phyloP scores from a whole-genome alignment of 92 coral and sea anemone species.

The Plumapathes pennacea region DNA sequence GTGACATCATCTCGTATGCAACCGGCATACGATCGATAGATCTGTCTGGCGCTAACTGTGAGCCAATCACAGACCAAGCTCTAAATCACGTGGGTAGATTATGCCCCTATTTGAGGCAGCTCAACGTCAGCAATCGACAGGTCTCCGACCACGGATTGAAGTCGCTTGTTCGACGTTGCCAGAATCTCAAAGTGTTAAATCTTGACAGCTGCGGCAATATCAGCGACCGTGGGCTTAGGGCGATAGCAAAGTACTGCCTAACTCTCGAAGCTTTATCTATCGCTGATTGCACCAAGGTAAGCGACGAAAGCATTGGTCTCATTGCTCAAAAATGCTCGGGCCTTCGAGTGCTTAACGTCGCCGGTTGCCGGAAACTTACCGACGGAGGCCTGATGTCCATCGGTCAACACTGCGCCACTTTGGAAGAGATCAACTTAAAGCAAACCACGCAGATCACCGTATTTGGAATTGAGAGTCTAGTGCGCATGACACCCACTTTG shows the following conservation, averaged over 20 bases:
- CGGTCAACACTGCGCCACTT: conserved; percentile 44
- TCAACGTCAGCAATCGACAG: conserved; percentile 63
- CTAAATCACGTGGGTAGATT: conserved; percentile 65
- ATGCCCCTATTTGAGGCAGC: conserved; percentile 69
- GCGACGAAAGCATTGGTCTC: conserved; percentile 62
- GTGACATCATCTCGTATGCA: conserved; percentile 62
- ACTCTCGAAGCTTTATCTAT: conserved; percentile 52
- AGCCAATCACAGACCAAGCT: conserved; percentile 72
- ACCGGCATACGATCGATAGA: conserved; percentile 73
- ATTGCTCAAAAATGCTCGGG: conserved; percentile 59
- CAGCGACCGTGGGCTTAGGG: conserved; percentile 65
- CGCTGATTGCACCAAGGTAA: conserved; percentile 60
- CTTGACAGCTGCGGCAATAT: conserved; percentile 62
- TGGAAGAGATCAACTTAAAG: conserved; percentile 71
- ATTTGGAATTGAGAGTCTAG: conserved; percentile 70
- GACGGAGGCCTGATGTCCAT: conserved; percentile 63
- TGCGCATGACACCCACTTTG: conserved; percentile 58
- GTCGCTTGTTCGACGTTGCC: conserved; percentile 65
- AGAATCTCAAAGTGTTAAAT: conserved; percentile 51
- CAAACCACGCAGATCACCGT: conserved; percentile 64
- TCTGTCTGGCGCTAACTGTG: conserved; percentile 81
- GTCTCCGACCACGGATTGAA: conserved; percentile 66
- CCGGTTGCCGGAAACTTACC: conserved; percentile 69
- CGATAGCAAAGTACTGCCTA: conserved; percentile 58
- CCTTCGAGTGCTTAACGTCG: conserved; percentile 57